Base-by-base conservation (phyloP, 2,888 invertebrate species). In the Pedicia rivosa region DNA sequence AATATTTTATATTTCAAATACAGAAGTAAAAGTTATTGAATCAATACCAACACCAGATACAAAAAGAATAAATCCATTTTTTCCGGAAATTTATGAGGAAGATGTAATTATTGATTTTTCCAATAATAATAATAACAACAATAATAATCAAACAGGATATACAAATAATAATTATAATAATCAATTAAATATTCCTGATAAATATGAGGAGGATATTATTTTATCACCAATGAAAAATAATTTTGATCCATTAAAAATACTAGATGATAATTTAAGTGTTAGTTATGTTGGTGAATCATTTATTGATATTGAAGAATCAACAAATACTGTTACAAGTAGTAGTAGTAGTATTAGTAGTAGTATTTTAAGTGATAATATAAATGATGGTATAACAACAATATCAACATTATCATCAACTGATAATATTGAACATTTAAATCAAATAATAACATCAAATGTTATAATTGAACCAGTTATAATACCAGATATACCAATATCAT, bases 1-100 rank as follows among this genome's bases (percentile, higher is more conserved):
- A 3, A 60, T 62, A 25, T 62, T 62, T 43, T 62, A 62, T 35
- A 62, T 62, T 5, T 62, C 61, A n/a, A 62, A 62, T 36, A 62
- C 61, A 1, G 61, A 62, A 43, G 61, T 62, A 0, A 62, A 62
- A 45, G 61, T 62, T 14, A 56, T 59, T 3, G 61, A 62, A 34
- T 58, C 61, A 1, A 40, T 55, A 12, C 59, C 61, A 27, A 54
- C 54, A 0, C 37, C 45, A 5, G 51, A 48, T 16, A 48, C 49
- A 3, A 40, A 38, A 26, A 20, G 29, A 29, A 32, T 12, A 26
- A 30, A 25, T 22, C 19, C 10, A 36, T 59, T 58, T 44, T 59
- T 58, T 41, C 62, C 61, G 4, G 55, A 51, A 29, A 57, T 55
- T 42, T 60, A 59, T 35, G 47, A 50, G 33, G 48, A 49, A 39